These are phyloP conservation scores for Synergus umbraculus DNA, from an alignment of 2,888 invertebrate species.

Conservation along the genomic window DNA sequence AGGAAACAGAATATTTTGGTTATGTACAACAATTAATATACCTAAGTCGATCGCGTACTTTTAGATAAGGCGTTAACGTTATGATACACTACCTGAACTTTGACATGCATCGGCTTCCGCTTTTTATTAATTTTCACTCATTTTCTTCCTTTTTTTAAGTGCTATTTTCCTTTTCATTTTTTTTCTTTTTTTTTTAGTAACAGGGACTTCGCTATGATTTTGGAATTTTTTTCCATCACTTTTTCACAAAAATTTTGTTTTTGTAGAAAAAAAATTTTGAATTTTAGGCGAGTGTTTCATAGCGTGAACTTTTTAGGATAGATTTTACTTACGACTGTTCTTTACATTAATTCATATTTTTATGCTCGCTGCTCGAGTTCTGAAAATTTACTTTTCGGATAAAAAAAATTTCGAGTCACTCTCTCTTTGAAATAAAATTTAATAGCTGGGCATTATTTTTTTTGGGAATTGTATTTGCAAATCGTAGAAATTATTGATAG, in stretches of 20 bases:
- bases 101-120: not conserved
- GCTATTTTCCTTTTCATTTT: not conserved
- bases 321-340: conserved; percentile 19
- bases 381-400: not conserved
- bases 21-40: conserved; percentile 75
- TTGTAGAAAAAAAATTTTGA: not conserved
- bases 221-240: not conserved
- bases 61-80: conserved; percentile 73
- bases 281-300: conserved; percentile 20
- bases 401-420: not conserved
- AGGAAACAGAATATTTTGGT: conserved; percentile 77
- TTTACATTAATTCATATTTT: conserved; percentile 12
- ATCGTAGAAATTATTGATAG: not conserved
- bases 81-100: conserved; percentile 48
- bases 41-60: conserved; percentile 74
- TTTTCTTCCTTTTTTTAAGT: conserved; percentile 40
- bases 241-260: not conserved
- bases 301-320: conserved; percentile 22
- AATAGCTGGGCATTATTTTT: not conserved
- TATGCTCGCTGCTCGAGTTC: not conserved
- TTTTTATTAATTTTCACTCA: conserved; percentile 18
- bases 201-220: not conserved
- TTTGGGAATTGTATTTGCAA: not conserved
- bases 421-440: not conserved
- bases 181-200: conserved; percentile 6